Evolutionary conservation across 2,113 vertebrate species (phyloP).

Genomic region (Alaudala cheleensis): DNA sequence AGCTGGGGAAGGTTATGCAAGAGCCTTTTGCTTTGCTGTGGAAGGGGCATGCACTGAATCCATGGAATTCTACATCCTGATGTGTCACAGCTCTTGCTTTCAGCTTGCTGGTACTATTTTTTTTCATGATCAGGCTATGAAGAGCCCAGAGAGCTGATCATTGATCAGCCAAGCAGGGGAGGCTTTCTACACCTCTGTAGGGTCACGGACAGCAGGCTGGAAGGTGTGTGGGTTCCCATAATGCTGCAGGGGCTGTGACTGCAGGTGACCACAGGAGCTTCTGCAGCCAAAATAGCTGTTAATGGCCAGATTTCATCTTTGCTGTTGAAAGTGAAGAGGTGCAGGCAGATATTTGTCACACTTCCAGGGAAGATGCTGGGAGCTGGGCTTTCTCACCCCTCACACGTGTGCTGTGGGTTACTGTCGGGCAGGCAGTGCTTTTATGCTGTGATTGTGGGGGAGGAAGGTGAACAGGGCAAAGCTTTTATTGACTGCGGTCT

Average conservation of each 20-base stretch:
- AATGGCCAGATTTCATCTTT: neutral
- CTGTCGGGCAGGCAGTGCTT: neutral
- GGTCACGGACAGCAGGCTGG: rapidly evolving
- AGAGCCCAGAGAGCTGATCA: neutral
- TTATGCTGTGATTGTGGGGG: neutral
- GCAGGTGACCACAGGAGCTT: neutral
- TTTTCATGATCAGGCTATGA: neutral
- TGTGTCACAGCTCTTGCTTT: neutral
- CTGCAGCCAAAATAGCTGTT: neutral
- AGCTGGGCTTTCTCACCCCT: neutral
- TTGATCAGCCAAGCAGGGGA: neutral
- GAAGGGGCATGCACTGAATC: neutral
- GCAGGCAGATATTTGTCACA: neutral
- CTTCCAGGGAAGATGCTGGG: neutral
- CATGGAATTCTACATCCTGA: rapidly evolving
- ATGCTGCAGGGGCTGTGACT: neutral
- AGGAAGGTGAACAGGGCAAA: neutral
- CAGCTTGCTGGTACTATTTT: neutral
- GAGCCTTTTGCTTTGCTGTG: neutral
- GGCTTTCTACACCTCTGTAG: neutral
- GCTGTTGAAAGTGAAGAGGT: neutral
- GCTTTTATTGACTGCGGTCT: neutral
- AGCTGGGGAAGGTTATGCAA: neutral
- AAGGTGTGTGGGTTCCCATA: neutral
- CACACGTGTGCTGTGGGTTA: neutral